phyloP scores from a whole-genome alignment of 2,888 invertebrate species.

The Aphrophora alni region DNA sequence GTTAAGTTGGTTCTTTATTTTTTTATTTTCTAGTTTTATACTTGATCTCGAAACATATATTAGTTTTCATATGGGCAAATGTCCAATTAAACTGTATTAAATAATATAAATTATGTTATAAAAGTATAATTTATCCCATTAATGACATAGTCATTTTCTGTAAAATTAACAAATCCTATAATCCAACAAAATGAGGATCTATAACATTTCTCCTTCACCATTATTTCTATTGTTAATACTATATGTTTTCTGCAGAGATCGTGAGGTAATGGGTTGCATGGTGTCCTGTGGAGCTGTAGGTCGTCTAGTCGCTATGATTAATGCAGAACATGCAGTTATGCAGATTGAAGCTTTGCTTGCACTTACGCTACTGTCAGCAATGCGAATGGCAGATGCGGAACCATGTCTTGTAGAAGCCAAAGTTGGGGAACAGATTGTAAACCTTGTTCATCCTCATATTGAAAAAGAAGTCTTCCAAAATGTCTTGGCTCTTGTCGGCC shows the following conservation, averaged over 20 bases:
- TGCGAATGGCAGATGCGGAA: constrained; percentile 54
- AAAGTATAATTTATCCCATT: no score
- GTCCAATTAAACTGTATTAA: no score
- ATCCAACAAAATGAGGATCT: no score
- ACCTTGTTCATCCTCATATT: constrained; percentile 43
- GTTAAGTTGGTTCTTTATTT: no score
- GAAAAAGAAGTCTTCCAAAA: constrained; percentile 51
- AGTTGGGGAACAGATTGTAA: constrained; percentile 54
- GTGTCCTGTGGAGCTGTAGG: constrained; percentile 67
- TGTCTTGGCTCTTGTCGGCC: constrained; percentile 49
- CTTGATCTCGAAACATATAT: no score
- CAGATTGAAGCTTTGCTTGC: constrained; percentile 82
- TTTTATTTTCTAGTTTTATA: no score
- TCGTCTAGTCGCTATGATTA: constrained; percentile 81
- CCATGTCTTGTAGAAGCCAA: constrained; percentile 59
- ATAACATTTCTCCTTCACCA: no score
- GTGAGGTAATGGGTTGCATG: constrained; percentile 57
- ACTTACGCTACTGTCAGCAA: constrained; percentile 66
- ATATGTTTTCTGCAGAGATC: constrained; percentile 53
- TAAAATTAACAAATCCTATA: no score
- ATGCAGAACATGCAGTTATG: constrained; percentile 86
- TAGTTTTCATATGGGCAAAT: no score
- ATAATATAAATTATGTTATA: no score
- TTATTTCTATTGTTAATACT: no score
- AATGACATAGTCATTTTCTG: no score